Evolutionary conservation across 2,113 vertebrate species (phyloP).

Genomic region (Trinectes maculatus): DNA sequence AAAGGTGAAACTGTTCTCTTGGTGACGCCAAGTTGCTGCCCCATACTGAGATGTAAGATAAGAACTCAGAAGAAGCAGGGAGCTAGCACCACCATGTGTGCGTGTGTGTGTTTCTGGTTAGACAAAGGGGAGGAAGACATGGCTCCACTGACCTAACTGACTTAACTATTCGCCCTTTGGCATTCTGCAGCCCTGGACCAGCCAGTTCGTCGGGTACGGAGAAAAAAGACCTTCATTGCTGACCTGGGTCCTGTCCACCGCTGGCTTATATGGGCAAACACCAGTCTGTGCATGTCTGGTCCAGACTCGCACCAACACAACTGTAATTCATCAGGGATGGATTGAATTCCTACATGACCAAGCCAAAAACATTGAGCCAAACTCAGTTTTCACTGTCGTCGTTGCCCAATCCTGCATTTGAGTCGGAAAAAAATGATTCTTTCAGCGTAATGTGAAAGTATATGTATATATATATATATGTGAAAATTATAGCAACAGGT

Average conservation of each 20-base stretch:
- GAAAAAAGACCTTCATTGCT: slow-evolving; percentile 42
- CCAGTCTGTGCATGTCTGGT: slow-evolving; percentile 9
- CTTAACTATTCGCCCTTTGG: slow-evolving; percentile 51
- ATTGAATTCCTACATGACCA: background rate
- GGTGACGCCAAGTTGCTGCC: slow-evolving; percentile 16
- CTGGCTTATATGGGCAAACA: slow-evolving; percentile 42
- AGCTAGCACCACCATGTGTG: slow-evolving; percentile 1
- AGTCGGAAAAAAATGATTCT: background rate
- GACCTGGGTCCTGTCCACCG: slow-evolving; percentile 30
- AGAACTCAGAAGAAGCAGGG: slow-evolving; percentile 11
- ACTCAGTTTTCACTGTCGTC: background rate
- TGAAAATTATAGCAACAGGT: background rate
- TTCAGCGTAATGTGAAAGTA: background rate
- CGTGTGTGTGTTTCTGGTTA: slow-evolving; percentile 8
- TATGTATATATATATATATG: too few relatives aligned
- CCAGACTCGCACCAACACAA: slow-evolving; percentile 18
- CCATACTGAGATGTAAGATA: slow-evolving; percentile 52
- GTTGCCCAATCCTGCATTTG: background rate
- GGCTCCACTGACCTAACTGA: slow-evolving; percentile 35
- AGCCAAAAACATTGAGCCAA: background rate
- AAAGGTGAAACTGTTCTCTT: slow-evolving; percentile 62
- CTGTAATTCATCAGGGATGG: slow-evolving; percentile 4
- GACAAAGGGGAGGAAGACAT: slow-evolving; percentile 33
- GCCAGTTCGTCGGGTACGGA: slow-evolving; percentile 36
- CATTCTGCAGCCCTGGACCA: slow-evolving; percentile 16